Conservation (phyloP, 2,797 vertebrate genomes). For the Anas acuta region DNA sequence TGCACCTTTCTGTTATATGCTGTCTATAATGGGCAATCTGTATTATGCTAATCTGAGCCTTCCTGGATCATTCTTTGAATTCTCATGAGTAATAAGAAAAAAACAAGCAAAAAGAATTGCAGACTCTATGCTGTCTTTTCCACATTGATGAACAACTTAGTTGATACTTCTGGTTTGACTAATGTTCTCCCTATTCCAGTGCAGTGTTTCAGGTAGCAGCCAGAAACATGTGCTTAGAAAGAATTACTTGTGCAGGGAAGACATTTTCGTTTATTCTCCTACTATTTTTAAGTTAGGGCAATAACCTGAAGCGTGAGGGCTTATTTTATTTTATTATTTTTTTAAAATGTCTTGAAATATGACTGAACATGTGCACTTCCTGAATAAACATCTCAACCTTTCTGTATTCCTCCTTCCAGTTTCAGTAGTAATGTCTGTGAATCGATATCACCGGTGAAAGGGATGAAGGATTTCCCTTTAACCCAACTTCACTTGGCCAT, state of each 20-base stretch:
- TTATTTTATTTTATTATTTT: background rate
- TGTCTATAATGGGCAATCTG: background rate
- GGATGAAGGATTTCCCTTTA: background rate
- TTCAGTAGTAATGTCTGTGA: background rate
- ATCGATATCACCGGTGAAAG: background rate
- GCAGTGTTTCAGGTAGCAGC: background rate
- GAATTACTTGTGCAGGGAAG: background rate
- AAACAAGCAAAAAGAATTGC: background rate
- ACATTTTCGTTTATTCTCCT: background rate
- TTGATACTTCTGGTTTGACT: background rate
- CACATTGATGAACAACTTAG: background rate
- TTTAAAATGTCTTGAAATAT: background rate
- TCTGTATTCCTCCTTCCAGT: background rate
- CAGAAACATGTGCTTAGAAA: background rate
- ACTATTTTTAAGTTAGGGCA: background rate
- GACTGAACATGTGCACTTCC: background rate
- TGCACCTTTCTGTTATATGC: background rate
- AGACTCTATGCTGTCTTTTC: background rate
- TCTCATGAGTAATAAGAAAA: background rate
- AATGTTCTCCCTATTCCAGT: background rate
- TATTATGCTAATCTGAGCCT: background rate
- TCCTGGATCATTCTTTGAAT: background rate
- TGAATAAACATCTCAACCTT: background rate
- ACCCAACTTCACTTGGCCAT: background rate
- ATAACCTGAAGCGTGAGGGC: background rate